These are phyloP conservation scores for Hirtodrosophila alboralis DNA, from an alignment of 2,888 invertebrate genomes.

Conservation along the genomic window DNA sequence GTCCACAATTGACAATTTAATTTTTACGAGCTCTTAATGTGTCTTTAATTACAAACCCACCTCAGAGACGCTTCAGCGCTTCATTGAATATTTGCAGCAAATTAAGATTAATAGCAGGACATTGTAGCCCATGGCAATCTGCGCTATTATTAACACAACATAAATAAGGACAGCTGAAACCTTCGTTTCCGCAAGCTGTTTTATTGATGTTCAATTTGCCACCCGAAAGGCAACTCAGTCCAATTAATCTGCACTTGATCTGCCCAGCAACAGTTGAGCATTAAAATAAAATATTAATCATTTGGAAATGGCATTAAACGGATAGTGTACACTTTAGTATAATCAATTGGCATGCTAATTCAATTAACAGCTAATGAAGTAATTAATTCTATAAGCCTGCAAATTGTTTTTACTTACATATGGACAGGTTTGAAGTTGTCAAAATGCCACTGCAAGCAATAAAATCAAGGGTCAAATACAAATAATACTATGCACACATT, in stretches of 20 bases:
- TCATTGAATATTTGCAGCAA: conserved; percentile 69
- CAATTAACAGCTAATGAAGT: conserved; percentile 65
- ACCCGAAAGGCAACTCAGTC: conserved; percentile 12
- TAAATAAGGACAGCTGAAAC: conserved; percentile 54
- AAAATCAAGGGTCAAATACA: conserved; percentile 35
- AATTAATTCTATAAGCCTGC: conserved; percentile 46
- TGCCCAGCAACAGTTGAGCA: conserved; percentile 21
- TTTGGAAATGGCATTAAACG: conserved; percentile 5
- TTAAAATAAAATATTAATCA: conserved; percentile 57
- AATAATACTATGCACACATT: background rate
- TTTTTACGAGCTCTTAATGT: conserved; percentile 74
- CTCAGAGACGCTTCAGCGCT: conserved; percentile 23
- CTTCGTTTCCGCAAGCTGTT: conserved; percentile 16
- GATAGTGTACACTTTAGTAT: background rate
- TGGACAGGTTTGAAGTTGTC: conserved; percentile 42
- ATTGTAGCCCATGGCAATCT: conserved; percentile 14
- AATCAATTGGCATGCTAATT: conserved; percentile 37
- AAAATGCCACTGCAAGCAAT: conserved; percentile 41
- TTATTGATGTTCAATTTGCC: conserved; percentile 18
- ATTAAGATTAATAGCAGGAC: conserved; percentile 66
- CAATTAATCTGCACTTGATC: conserved; percentile 18
- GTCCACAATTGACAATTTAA: conserved; percentile 61
- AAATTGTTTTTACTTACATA: conserved; percentile 32
- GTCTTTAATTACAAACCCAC: conserved; percentile 57
- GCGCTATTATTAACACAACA: conserved; percentile 52